Base-by-base conservation (phyloP, 1,140 invertebrate genomes). In the Branchinecta lindahli region DNA sequence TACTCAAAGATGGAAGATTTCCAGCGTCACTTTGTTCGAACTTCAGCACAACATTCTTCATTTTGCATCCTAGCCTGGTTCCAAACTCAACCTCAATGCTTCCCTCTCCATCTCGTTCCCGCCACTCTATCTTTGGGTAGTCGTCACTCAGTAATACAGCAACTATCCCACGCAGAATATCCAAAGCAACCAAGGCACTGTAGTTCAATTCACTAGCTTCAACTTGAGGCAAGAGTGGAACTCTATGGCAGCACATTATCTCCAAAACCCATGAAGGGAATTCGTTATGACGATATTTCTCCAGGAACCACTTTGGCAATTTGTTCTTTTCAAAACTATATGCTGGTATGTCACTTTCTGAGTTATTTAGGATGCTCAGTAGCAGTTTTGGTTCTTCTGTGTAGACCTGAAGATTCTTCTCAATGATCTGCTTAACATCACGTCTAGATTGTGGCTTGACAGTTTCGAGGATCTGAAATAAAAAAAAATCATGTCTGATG, bases 111-210 rank as follows among this genome's bases (percentile, higher is more conserved):
- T 61, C 52, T 4, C 18, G 1, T 20, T 61, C 18, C 18, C 12
- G 18, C 52, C 12, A 61, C 2, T 12, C 12, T 61, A 61, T 61
- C 12, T 61, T 20, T 15, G 52, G 52, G 18, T 61, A 20, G 18
- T 61, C 52, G 18, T 15, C 52, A 61, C 52, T 61, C 18, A 61
- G 52, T 61, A 61, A 61, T 61, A 61, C 52, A 15, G 52, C 52
- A 15, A 20, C 12, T 15, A 61, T 61, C 18, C 12, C 52, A 15
- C 52, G 12, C 12, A 61, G 18, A 61, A 61, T 61, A 20, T 61
- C 52, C 18, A 61, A 15, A 12, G 52, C 52, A 61, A 12, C 18
- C 1, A 61, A 61, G 12, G 6, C 12, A 20, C 52, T 61, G 52
- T 61, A 61, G 18, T 12, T 15, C 52, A 12, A 15, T 3, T 20